Evolutionary conservation across 92 coral and sea anemone species (phyloP), one percentile per base, ranked within the genome.

Genomic region (Siderastrea siderea): DNA sequence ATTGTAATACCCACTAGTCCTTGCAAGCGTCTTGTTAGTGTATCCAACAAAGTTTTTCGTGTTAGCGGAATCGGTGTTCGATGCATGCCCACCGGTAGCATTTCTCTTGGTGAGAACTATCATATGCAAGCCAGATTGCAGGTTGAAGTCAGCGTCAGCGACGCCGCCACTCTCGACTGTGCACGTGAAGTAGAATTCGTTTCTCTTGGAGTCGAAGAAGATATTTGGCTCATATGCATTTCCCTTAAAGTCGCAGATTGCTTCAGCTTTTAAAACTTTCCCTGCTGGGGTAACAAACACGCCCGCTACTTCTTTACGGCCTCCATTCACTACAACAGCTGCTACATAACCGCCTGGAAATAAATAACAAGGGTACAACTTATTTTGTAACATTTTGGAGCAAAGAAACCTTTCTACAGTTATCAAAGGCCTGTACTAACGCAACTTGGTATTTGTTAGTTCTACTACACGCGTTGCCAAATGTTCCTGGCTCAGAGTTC

Each of bases 261-360:
- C 62, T 12, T 79, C 79, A 17, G 38, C n/a, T 43, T 87, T 77
- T 3, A 59, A 0, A 1, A 83, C 4, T 7, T 70, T 83, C 17
- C 98, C 99, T n/a, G 45, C 66, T 8, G 58, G 26, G 71, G 75
- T 79, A 49, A 94, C 70, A 75, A 94, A 94, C 44, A 94, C 16
- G 45, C 80, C 89, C 49, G 71, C 46, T 15, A 93, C 91, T 58
- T 94, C 96, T 61, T 93, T 95, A 63, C 68, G 93, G 5, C 92
- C 90, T 68, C 76, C 77, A 19, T 73, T 81, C 17, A 89, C 44
- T 49, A 95, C 59, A n/a, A 89, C 81, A 8, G 96, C 87, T 19
- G 91, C 94, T 17, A 94, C 98, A 83, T 93, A 97, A 6, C 99
- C 99, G 72, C 99, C 99, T 97, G 62, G 8, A 78, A 85, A 26